phyloP scores from a whole-genome alignment of 1,140 invertebrate species.

The Pogonomyrmex barbatus region DNA sequence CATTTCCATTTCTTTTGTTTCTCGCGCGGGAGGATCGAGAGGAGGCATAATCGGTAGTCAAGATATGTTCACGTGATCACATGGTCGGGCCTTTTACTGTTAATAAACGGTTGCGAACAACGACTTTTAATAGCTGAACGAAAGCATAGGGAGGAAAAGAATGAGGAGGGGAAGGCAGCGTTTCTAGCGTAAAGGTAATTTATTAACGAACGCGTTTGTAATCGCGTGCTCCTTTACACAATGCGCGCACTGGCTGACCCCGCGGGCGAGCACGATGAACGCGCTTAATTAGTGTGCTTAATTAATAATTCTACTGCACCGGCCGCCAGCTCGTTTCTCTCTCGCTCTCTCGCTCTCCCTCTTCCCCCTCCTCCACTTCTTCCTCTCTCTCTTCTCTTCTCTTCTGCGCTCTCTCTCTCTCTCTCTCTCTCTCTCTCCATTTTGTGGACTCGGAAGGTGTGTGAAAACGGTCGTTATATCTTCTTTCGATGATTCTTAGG shows the following conservation, averaged over 20 bases:
- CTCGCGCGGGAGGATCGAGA: constrained; percentile 25
- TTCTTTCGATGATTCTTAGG: constrained; percentile 69
- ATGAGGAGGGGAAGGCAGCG: constrained; percentile 35
- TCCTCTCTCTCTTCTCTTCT: background rate
- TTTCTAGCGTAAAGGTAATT: constrained; percentile 76
- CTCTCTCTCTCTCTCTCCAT: background rate
- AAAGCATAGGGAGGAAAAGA: constrained; percentile 61
- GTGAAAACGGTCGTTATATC: constrained; percentile 70
- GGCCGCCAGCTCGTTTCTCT: constrained; percentile 65
- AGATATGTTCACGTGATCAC: constrained; percentile 68
- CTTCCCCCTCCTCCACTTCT: too few relatives aligned
- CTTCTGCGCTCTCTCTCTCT: background rate
- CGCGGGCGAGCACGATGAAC: constrained; percentile 73
- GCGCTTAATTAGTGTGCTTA: constrained; percentile 76
- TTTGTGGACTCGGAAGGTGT: constrained; percentile 48
- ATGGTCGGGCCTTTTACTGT: constrained; percentile 60
- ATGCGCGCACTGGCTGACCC: constrained; percentile 72
- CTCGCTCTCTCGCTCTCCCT: constrained; percentile 28
- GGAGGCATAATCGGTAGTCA: constrained; percentile 71
- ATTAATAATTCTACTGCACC: constrained; percentile 74
- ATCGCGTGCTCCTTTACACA: constrained; percentile 73
- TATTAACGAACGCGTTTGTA: constrained; percentile 77
- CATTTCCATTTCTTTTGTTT: background rate
- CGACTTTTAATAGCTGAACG: constrained; percentile 75
- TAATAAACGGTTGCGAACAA: constrained; percentile 77